phyloP scores from a whole-genome alignment of 2,113 vertebrate genomes.

The Blennius ocellaris region DNA sequence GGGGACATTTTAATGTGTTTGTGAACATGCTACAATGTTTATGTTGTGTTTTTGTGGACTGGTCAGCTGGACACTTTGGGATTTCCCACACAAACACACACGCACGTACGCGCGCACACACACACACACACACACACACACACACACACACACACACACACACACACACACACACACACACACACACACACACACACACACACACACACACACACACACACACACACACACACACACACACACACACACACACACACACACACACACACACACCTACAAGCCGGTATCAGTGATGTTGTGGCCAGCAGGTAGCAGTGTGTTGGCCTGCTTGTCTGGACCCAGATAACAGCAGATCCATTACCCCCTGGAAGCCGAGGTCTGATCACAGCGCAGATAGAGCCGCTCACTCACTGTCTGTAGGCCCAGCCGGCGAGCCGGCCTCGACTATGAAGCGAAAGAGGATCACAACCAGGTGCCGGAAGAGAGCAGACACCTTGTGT shows the following conservation, averaged over 20 bases:
- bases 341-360: slow-evolving; percentile 84
- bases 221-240: slow-evolving; percentile 11
- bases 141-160: slow-evolving; percentile 9
- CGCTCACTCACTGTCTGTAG: slow-evolving; percentile 73
- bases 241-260: slow-evolving; percentile 20
- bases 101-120: slow-evolving; percentile 7
- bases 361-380: slow-evolving; percentile 78
- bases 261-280: slow-evolving; percentile 39
- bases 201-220: slow-evolving; percentile 14
- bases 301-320: slow-evolving; percentile 77
- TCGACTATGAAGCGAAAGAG: slow-evolving; percentile 54
- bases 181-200: too few relatives aligned
- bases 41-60: neutral
- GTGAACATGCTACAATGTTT: neutral
- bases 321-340: slow-evolving; percentile 78
- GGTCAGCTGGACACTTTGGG: slow-evolving; percentile 23
- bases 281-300: slow-evolving; percentile 70
- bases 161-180: slow-evolving; percentile 18
- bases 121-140: slow-evolving; percentile 23
- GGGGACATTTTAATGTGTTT: slow-evolving; percentile 14
- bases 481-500: slow-evolving; percentile 42
- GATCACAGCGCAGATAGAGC: slow-evolving; percentile 77
- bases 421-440: slow-evolving; percentile 57
- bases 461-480: slow-evolving; percentile 55
- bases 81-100: too few relatives aligned